phyloP scores from a whole-genome alignment of 1,140 invertebrate genomes.

The Sinonovacula constricta region DNA sequence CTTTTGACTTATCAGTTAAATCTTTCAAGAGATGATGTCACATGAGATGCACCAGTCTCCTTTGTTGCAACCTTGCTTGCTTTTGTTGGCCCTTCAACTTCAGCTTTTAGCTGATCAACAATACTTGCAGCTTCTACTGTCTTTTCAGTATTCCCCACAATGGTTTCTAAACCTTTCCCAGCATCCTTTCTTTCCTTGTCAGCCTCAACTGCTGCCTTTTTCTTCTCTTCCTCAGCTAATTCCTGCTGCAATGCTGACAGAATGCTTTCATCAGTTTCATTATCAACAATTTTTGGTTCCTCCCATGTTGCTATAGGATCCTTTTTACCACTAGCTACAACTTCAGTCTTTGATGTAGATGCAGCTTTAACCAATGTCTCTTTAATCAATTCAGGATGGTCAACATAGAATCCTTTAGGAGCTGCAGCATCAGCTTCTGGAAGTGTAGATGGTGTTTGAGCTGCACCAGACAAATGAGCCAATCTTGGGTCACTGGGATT shows the following conservation, averaged over 20 bases:
- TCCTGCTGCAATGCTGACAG: background rate
- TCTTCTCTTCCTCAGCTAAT: background rate
- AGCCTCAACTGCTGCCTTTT: background rate
- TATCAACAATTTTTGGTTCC: too few relatives aligned
- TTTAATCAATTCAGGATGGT: too few relatives aligned
- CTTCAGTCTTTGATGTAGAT: too few relatives aligned
- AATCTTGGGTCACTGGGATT: too few relatives aligned
- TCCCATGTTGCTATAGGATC: too few relatives aligned
- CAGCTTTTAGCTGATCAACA: constrained; percentile 24
- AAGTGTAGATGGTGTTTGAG: too few relatives aligned
- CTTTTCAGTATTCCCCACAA: background rate
- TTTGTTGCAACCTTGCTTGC: background rate
- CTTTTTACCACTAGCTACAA: too few relatives aligned
- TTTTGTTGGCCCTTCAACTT: constrained; percentile 4
- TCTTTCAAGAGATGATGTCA: constrained; percentile 27
- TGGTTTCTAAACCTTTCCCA: background rate
- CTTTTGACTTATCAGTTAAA: background rate
- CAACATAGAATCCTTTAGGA: too few relatives aligned
- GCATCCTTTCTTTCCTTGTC: background rate
- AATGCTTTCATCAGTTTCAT: too few relatives aligned
- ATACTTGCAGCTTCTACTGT: background rate
- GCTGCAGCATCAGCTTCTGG: too few relatives aligned
- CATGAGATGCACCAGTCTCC: constrained; percentile 10
- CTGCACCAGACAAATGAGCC: too few relatives aligned
- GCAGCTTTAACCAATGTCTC: too few relatives aligned